A percentile compares a stretch with the other conserved stretches of the same genome.
Evolutionary conservation across 2,888 invertebrate species (phyloP).

Genomic region (Blastobasis adustella): DNA sequence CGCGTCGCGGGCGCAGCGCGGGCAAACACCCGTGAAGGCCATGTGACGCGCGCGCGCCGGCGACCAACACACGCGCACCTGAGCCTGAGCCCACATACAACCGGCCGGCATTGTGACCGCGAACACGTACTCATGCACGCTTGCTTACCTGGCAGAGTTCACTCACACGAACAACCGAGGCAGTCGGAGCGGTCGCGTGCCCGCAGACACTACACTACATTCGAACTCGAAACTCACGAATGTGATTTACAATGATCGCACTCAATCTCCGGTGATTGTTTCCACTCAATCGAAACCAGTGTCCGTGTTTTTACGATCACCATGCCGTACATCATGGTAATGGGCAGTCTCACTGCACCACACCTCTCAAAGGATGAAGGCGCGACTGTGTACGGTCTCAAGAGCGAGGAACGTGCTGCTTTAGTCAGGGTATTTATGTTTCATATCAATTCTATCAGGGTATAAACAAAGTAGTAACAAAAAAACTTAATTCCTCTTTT

Average conservation of each 20-base stretch:
- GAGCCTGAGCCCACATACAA: slow-evolving; percentile 24
- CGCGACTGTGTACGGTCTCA: slow-evolving; percentile 63
- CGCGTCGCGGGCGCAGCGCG: slow-evolving; percentile 33
- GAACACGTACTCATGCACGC: slow-evolving; percentile 23
- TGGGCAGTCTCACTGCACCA: slow-evolving; percentile 60
- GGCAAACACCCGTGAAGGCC: slow-evolving; percentile 59
- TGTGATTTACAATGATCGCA: slow-evolving; percentile 44
- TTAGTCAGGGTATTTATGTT: slow-evolving; percentile 6
- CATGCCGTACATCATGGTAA: slow-evolving; percentile 71
- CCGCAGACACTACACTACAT: slow-evolving; percentile 24
- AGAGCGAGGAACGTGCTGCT: slow-evolving; percentile 55
- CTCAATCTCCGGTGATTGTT: slow-evolving; percentile 34
- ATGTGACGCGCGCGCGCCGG: slow-evolving; percentile 28
- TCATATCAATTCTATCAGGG: background rate
- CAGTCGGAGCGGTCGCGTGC: slow-evolving; percentile 28
- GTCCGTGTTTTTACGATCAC: slow-evolving; percentile 16
- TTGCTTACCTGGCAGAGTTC: background rate
- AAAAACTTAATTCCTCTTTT: too few species aligned
- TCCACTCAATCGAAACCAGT: slow-evolving; percentile 1
- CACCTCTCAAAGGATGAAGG: slow-evolving; percentile 66
- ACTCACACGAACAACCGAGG: slow-evolving; percentile 3
- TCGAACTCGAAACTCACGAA: slow-evolving; percentile 22
- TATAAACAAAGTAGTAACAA: too few species aligned
- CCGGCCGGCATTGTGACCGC: slow-evolving; percentile 24
- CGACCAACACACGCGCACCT: slow-evolving; percentile 40